These are phyloP conservation scores for Creontiades dilutus DNA, from an alignment of 2,888 invertebrate species.

Conservation along the genomic window DNA sequence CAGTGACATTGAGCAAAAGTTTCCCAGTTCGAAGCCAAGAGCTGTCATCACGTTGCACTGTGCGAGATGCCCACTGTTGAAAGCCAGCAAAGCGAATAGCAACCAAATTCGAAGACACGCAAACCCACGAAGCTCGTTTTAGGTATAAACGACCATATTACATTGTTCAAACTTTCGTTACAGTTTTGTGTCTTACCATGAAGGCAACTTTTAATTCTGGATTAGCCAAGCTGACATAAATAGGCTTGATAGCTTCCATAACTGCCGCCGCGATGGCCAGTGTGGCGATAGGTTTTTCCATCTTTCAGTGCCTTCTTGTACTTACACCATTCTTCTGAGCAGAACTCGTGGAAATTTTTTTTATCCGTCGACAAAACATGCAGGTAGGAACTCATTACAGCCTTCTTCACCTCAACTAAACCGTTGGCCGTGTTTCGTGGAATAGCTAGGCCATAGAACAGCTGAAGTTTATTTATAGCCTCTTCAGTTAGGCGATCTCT, in stretches of 20 bases:
- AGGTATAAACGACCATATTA: slow-evolving; percentile 68
- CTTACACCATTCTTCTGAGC: slow-evolving; percentile 76
- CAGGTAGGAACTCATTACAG: slow-evolving; percentile 76
- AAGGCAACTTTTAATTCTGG: slow-evolving; percentile 30
- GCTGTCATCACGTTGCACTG: background rate
- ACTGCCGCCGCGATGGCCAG: slow-evolving; percentile 27
- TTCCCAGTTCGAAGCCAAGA: background rate
- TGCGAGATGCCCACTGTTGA: slow-evolving; percentile 3
- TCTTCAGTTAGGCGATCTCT: slow-evolving; percentile 21
- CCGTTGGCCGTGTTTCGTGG: slow-evolving; percentile 74
- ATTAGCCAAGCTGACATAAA: background rate
- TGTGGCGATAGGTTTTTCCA: slow-evolving; percentile 16
- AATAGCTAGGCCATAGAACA: slow-evolving; percentile 76
- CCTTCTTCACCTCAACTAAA: slow-evolving; percentile 75
- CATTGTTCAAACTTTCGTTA: slow-evolving; percentile 39
- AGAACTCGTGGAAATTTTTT: slow-evolving; percentile 72
- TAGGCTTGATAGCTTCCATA: slow-evolving; percentile 42
- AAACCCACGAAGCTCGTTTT: slow-evolving; percentile 70
- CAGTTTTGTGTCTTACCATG: slow-evolving; percentile 58
- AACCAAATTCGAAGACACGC: slow-evolving; percentile 66
- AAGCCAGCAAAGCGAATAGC: background rate
- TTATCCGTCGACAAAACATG: slow-evolving; percentile 6
- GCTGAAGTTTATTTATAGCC: slow-evolving; percentile 75
- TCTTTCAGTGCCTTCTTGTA: slow-evolving; percentile 71
- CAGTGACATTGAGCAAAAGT: background rate